These are phyloP conservation scores for Megastigmus dorsalis DNA, from an alignment of 2,888 invertebrate genomes.

Conservation along the genomic window DNA sequence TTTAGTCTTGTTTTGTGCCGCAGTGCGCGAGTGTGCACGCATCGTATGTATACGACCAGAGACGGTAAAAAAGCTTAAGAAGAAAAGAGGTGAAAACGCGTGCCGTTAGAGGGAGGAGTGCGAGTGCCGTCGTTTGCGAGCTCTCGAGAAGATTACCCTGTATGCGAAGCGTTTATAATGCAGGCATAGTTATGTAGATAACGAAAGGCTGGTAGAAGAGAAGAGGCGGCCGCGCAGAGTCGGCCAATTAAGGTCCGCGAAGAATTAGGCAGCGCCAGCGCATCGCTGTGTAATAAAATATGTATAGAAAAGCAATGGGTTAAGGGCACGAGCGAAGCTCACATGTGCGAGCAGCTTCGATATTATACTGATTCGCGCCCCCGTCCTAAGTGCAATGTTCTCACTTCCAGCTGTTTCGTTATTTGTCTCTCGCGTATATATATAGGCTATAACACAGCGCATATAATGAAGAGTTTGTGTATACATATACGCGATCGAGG, in stretches of 20 bases:
- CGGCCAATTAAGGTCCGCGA: conserved; percentile 15
- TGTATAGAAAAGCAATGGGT: conserved; percentile 9
- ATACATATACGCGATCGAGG: too few relatives aligned
- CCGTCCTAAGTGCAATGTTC: too few relatives aligned
- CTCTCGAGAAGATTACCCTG: conserved; percentile 33
- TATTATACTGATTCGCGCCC: too few relatives aligned
- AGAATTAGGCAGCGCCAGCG: not conserved
- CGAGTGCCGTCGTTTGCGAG: conserved; percentile 7
- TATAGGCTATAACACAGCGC: too few relatives aligned
- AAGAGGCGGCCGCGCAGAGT: not conserved
- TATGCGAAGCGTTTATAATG: not conserved
- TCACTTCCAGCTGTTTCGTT: too few relatives aligned
- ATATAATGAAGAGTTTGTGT: too few relatives aligned
- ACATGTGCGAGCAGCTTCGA: too few relatives aligned
- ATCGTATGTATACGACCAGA: too few relatives aligned
- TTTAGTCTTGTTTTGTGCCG: not conserved
- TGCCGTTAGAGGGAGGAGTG: not conserved
- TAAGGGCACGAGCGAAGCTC: conserved; percentile 2
- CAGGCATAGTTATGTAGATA: not conserved
- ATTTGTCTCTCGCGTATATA: too few relatives aligned
- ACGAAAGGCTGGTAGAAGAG: not conserved
- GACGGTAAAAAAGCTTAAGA: too few relatives aligned
- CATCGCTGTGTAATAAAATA: not conserved
- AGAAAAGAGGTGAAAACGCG: not conserved
- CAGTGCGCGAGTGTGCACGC: too few relatives aligned